Evolutionary conservation across 1,140 invertebrate species (phyloP).

Genomic region (Polypedilum pembai): DNA sequence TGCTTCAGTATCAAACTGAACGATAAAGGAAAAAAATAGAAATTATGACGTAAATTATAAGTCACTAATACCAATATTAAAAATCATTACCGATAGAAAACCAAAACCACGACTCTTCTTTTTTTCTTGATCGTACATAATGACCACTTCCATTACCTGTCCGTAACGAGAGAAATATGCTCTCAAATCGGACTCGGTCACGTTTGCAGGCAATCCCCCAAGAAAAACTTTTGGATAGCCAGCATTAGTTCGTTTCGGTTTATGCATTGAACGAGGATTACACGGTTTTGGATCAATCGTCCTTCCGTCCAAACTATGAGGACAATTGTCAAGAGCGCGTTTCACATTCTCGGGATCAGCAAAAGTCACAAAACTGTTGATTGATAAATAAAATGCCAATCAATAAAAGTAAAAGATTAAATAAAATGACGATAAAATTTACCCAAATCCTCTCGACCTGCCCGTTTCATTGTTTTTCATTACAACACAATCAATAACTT

Average conservation of each 20-base stretch:
- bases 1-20: conserved; percentile 77
- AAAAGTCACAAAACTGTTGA: conserved; percentile 72
- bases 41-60: neutral
- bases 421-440: neutral
- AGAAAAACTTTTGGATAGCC: conserved; percentile 87
- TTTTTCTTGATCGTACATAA: conserved; percentile 93
- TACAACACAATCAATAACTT: conserved; percentile 90
- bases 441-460: conserved; percentile 83
- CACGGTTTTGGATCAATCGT: conserved; percentile 89
- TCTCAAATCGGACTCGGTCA: conserved; percentile 80
- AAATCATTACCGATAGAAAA: conserved; percentile 61
- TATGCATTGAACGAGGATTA: conserved; percentile 79
- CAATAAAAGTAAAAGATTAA: neutral
- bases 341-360: conserved; percentile 80
- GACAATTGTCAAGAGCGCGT: conserved; percentile 74
- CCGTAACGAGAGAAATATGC: conserved; percentile 81
- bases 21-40: neutral
- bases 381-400: neutral
- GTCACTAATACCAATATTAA: neutral
- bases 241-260: conserved; percentile 66
- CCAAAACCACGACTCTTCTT: conserved; percentile 91
- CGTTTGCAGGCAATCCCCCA: conserved; percentile 78
- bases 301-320: conserved; percentile 83
- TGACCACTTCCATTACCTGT: conserved; percentile 88
- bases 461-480: conserved; percentile 94